Percentiles rank a stretch among this genome's conserved stretches.
Evolutionary conservation across 2,113 vertebrate species (phyloP).

Genomic region (Phoxinus phoxinus): DNA sequence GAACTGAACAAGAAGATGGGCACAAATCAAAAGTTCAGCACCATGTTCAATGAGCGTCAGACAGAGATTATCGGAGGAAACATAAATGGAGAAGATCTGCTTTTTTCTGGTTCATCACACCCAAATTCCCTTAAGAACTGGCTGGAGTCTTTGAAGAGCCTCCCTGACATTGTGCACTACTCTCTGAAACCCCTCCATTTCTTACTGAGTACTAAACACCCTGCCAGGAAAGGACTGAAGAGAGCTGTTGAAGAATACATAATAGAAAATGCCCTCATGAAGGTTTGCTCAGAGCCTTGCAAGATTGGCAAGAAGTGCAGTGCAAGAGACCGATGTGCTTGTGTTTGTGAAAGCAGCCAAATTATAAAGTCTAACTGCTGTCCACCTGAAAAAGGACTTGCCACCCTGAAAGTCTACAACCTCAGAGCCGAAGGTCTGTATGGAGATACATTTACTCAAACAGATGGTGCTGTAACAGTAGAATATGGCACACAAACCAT

Average conservation of each 20-base stretch:
- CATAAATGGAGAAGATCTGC: conserved; percentile 23
- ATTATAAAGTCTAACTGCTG: conserved; percentile 73
- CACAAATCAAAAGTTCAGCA: background rate
- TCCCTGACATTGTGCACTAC: conserved; percentile 70
- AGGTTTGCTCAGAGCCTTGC: conserved; percentile 68
- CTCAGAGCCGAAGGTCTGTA: conserved; percentile 60
- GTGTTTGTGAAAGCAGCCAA: conserved; percentile 64
- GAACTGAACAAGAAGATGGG: background rate
- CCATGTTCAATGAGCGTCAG: background rate
- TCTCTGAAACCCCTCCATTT: conserved; percentile 72
- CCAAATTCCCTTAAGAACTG: conserved; percentile 41
- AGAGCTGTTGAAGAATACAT: conserved; percentile 75
- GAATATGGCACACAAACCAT: conserved; percentile 45
- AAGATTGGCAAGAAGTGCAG: conserved; percentile 57
- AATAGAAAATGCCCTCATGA: conserved; percentile 63
- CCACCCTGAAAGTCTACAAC: conserved; percentile 66
- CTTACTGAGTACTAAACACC: conserved; percentile 42
- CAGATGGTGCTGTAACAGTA: conserved; percentile 73
- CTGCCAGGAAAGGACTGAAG: conserved; percentile 60
- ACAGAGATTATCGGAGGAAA: conserved; percentile 55
- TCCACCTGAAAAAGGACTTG: conserved; percentile 69
- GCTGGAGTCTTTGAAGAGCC: conserved; percentile 53
- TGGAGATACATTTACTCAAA: conserved; percentile 47
- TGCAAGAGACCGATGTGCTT: conserved; percentile 68
- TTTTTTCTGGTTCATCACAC: conserved; percentile 55